Percentiles rank a stretch among this genome's conserved stretches.
Conservation (phyloP, 2,113 vertebrate genomes). For the Alosa alosa region DNA sequence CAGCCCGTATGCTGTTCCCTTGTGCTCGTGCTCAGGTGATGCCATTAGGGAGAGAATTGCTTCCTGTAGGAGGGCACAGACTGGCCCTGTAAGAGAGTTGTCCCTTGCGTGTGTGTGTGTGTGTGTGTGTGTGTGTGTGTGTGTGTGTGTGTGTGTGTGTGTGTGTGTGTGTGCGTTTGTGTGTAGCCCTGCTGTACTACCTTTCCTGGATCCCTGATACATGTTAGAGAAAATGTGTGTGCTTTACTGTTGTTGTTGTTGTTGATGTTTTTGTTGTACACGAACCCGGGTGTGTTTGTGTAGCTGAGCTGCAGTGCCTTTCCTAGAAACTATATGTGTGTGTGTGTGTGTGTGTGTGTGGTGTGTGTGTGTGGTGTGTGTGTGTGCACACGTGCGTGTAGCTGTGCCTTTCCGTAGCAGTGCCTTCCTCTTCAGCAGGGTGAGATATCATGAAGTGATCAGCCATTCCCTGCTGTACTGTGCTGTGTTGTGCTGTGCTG, state of each 20-base stretch:
- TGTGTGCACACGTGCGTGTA: conserved; percentile 34
- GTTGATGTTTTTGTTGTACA: neutral
- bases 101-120: neutral
- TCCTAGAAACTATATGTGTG: conserved; percentile 43
- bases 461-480: neutral
- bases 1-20: neutral
- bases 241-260: neutral
- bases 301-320: neutral
- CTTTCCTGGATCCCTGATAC: neutral
- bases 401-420: neutral
- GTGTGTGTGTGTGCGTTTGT: neutral
- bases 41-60: neutral
- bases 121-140: neutral
- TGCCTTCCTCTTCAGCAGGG: neutral
- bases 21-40: neutral
- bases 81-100: neutral
- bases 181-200: neutral
- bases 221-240: neutral
- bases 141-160: neutral
- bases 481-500: neutral
- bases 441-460: neutral
- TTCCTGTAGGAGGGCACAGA: neutral
- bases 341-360: conserved; percentile 39
- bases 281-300: neutral
- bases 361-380: conserved; percentile 45